Evolutionary conservation across 2,888 invertebrate genomes (phyloP).

Genomic region (Pristionchus arcanus): DNA sequence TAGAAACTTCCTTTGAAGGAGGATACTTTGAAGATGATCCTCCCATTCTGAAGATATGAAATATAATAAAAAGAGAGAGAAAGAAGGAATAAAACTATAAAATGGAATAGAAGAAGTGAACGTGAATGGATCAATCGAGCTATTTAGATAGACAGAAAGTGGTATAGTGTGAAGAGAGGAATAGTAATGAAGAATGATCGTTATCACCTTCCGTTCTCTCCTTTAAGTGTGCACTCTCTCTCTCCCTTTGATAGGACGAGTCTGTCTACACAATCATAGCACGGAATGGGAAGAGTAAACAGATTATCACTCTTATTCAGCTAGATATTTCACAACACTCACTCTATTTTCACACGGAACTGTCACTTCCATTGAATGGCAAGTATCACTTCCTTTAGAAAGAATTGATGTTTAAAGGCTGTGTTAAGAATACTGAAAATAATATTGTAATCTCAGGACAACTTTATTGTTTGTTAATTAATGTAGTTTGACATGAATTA

Average conservation of each 20-base stretch:
- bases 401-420: no score
- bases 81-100: neutral
- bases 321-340: neutral
- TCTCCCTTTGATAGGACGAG: neutral
- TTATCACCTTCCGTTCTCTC: conserved; percentile 10
- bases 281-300: neutral
- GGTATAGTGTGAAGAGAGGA: neutral
- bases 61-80: neutral
- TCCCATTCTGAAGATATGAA: conserved; percentile 4
- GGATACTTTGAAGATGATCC: conserved; percentile 35
- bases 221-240: neutral
- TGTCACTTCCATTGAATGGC: neutral
- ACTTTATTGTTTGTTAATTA: no score
- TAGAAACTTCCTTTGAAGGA: neutral
- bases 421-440: no score
- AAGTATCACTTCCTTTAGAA: no score
- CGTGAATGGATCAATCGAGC: neutral
- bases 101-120: neutral
- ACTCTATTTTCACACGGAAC: neutral
- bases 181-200: neutral
- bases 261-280: neutral
- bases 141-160: neutral
- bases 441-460: no score
- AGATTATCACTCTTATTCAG: neutral
- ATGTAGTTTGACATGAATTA: no score